Conservation (phyloP, 2,797 vertebrate species). For the Agapornis canus region DNA sequence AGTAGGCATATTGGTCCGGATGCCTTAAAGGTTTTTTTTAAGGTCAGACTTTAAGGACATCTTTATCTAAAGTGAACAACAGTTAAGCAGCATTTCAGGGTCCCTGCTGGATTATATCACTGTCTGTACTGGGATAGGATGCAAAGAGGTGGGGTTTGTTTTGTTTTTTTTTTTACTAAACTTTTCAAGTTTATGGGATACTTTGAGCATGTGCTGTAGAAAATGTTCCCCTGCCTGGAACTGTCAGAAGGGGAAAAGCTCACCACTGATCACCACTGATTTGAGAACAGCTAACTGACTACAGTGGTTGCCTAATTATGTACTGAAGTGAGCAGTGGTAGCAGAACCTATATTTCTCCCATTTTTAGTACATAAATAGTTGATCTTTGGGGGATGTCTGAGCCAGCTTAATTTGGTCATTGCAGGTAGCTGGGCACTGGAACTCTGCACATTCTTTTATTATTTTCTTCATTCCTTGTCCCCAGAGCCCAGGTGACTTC, state of each 20-base stretch:
- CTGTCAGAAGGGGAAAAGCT: neutral
- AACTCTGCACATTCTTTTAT: neutral
- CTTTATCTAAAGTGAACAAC: neutral
- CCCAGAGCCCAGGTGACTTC: neutral
- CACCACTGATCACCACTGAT: neutral
- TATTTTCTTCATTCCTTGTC: neutral
- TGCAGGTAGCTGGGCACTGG: neutral
- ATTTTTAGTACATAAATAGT: neutral
- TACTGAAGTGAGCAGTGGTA: neutral
- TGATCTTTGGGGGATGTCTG: neutral
- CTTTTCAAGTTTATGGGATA: neutral
- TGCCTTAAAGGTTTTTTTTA: neutral
- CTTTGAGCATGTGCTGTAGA: neutral
- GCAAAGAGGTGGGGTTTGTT: neutral
- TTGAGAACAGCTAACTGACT: neutral
- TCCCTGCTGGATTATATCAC: neutral
- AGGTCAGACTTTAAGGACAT: neutral
- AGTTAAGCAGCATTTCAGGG: neutral
- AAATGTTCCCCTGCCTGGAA: neutral
- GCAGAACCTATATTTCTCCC: neutral
- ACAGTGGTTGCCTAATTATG: neutral
- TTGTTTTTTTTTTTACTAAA: neutral
- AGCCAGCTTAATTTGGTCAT: neutral
- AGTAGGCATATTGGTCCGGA: neutral
- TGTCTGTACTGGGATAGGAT: neutral